phyloP scores from a whole-genome alignment of 2,113 vertebrate genomes.

The Sylvia atricapilla region DNA sequence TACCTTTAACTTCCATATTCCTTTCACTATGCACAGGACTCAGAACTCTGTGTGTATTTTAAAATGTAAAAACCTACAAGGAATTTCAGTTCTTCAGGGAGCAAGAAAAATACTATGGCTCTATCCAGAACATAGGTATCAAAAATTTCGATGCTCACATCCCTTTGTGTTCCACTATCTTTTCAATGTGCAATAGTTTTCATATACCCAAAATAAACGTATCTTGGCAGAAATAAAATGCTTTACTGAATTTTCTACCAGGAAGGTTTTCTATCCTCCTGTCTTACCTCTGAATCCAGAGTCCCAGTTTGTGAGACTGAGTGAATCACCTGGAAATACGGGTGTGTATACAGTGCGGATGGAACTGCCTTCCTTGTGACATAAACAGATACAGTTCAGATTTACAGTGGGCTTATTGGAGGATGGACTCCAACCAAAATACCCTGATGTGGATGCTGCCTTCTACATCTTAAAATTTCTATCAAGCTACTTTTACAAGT shows the following conservation, averaged over 20 bases:
- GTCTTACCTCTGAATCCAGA: constrained; percentile 22
- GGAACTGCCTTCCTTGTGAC: neutral
- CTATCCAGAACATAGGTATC: neutral
- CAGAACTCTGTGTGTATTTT: neutral
- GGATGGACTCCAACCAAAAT: constrained; percentile 48
- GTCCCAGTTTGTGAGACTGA: constrained; percentile 16
- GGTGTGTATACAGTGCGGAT: neutral
- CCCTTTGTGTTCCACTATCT: neutral
- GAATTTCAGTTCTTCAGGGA: neutral
- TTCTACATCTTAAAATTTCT: constrained; percentile 30
- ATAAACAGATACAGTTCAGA: constrained; percentile 28
- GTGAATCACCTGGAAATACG: constrained; percentile 58
- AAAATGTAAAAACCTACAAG: neutral
- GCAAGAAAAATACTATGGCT: neutral
- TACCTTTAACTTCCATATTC: neutral
- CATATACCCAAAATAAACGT: constrained; percentile 13
- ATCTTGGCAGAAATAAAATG: constrained; percentile 42
- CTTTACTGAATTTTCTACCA: constrained; percentile 17
- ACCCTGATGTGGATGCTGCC: neutral
- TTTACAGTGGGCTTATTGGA: constrained; percentile 26
- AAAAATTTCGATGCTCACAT: neutral
- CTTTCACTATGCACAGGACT: neutral
- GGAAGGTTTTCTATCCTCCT: constrained; percentile 20
- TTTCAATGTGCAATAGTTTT: constrained; percentile 6
- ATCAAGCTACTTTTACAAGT: neutral